Evolutionary conservation across 2,113 vertebrate species (phyloP).

Genomic region (Scophthalmus maximus): DNA sequence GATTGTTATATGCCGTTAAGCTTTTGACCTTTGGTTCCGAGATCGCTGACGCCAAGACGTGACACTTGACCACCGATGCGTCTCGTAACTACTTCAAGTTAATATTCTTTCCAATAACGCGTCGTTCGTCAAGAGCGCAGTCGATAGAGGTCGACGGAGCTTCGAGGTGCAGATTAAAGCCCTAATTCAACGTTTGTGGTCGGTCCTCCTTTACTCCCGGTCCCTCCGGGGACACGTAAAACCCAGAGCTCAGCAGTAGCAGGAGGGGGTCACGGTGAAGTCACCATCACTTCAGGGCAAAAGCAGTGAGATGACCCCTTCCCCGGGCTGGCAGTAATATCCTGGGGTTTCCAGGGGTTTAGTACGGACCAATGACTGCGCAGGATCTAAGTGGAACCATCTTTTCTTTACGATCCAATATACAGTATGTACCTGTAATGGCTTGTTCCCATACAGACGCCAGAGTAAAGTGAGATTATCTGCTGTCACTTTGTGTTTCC

Average conservation of each 20-base stretch:
- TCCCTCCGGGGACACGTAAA: constrained; percentile 35
- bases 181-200: constrained; percentile 36
- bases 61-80: constrained; percentile 4
- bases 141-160: not conserved
- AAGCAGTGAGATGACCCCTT: constrained; percentile 26
- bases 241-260: constrained; percentile 46
- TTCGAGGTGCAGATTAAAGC: constrained; percentile 30
- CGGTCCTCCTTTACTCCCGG: not conserved
- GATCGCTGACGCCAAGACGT: not conserved
- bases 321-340: constrained; percentile 28
- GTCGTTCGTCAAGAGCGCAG: not conserved
- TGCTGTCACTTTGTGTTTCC: constrained; percentile 52
- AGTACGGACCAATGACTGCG: constrained; percentile 13
- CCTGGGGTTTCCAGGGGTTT: constrained; percentile 24
- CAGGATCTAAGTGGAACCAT: constrained; percentile 31
- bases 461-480: constrained; percentile 48
- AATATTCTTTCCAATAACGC: not conserved
- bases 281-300: constrained; percentile 41
- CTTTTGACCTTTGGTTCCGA: not conserved
- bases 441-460: constrained; percentile 17
- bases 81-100: not conserved
- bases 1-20: not conserved
- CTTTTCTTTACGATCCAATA: constrained; percentile 63
- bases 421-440: constrained; percentile 40
- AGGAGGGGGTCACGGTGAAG: constrained; percentile 26